Evolutionary conservation across 2,888 invertebrate species (phyloP).

Genomic region (Mechanitis messenoides): DNA sequence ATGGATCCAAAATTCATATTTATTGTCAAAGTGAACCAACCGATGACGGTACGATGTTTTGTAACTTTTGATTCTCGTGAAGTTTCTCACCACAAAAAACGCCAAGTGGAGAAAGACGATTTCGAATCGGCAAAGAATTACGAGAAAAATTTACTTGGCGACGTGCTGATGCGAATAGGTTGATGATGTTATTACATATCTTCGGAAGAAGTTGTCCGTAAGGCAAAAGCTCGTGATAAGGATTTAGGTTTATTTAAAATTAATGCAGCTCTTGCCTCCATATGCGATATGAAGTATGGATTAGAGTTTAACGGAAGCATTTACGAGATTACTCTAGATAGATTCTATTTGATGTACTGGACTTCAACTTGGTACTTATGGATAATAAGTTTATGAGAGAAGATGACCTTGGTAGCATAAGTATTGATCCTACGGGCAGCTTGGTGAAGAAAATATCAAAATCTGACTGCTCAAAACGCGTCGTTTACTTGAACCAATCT

Average conservation of each 20-base stretch:
- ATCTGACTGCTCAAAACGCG: slow-evolving; percentile 7
- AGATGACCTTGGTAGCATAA: not conserved
- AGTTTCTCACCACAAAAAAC: slow-evolving; percentile 7
- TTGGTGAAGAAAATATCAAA: slow-evolving; percentile 13
- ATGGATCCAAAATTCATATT: slow-evolving; percentile 3
- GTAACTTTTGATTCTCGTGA: slow-evolving; percentile 15
- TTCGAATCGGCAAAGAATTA: slow-evolving; percentile 15
- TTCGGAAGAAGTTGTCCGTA: slow-evolving; percentile 16
- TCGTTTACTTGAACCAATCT: not conserved
- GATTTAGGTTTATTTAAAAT: slow-evolving; percentile 1
- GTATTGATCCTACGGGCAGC: slow-evolving; percentile 12
- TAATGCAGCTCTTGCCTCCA: too few species aligned
- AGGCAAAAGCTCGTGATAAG: slow-evolving; percentile 10
- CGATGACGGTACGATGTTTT: slow-evolving; percentile 5
- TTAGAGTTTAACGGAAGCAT: too few species aligned
- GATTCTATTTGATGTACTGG: too few species aligned
- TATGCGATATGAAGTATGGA: too few species aligned
- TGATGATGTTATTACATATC: slow-evolving; percentile 13
- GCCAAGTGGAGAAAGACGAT: slow-evolving; percentile 11
- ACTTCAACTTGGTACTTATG: not conserved
- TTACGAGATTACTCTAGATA: too few species aligned
- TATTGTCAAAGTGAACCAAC: slow-evolving; percentile 23
- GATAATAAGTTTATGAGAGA: slow-evolving; percentile 11
- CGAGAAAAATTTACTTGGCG: slow-evolving; percentile 15
- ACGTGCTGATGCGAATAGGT: slow-evolving; percentile 9